Base-by-base conservation (phyloP, 2,888 invertebrate species). In the Trichopria drosophilae region DNA sequence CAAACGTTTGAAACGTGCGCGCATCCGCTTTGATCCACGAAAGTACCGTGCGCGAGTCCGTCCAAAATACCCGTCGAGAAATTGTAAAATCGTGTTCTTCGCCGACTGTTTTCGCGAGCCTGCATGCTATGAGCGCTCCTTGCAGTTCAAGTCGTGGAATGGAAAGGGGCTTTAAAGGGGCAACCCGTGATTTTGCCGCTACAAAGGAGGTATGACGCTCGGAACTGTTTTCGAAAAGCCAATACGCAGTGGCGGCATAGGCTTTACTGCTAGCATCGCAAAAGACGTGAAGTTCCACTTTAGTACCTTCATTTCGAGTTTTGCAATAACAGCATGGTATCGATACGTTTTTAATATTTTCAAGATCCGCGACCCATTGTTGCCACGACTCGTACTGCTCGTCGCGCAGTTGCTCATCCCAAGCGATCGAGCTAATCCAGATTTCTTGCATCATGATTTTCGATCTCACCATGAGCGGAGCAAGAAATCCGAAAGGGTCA, bases 371-470 rank as follows among this genome's bases (percentile, higher is more conserved):
- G 1, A 62, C 34, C 60, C 60, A 67, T 24, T 19, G 24, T 43
- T 29, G 28, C 58, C 55, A 61, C 26, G 16, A 28, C 7, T 34
- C 32, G 10, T 53, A 44, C 13, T 43, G 12, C 6, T 37, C 13
- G n/a, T 51, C 42, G 1, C 40, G 18, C 7, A 60, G 22, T 6
- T 44, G n/a, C 12, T 56, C 51, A 22, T 60, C 58, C 57, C 56
- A 60, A 3, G 19, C 43, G 10, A 53, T 55, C 3, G 43, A 45
- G 10, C 28, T 36, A 32, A 36, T 19, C 59, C 58, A 62, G 39
- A 61, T 53, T 23, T 61, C 51, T 39, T 61, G 60, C 16, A 65
- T 36, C 0, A 67, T 23, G 1, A 61, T 59, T 43, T 57, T 55
- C 6, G 55, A 43, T 18, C 51, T 37, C 15, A 66, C 53, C 3